phyloP scores from a whole-genome alignment of 2,888 invertebrate genomes.

The Petrolisthes manimaculis region DNA sequence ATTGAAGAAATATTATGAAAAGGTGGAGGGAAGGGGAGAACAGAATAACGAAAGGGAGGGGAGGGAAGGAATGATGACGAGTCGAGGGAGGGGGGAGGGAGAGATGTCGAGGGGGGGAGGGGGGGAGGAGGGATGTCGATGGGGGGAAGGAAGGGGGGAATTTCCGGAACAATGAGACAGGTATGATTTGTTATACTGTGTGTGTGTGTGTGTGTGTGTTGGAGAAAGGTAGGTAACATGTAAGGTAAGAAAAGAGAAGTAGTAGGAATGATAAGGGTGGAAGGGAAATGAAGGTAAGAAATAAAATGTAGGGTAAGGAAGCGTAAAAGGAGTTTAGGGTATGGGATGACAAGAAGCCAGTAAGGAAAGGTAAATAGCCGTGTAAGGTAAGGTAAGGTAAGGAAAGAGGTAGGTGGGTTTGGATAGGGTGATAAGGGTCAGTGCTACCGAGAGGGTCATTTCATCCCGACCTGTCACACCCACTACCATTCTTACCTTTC shows the following conservation, averaged over 20 bases:
- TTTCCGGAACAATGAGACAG: not conserved
- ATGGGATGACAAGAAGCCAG: not conserved
- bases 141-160: not conserved
- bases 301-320: not conserved
- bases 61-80: not conserved
- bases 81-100: not conserved
- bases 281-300: constrained; percentile 21
- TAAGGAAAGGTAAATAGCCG: not conserved
- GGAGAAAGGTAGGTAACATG: constrained; percentile 11
- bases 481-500: not conserved
- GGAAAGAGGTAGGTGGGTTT: no score
- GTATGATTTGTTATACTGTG: not conserved
- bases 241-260: constrained; percentile 9
- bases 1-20: not conserved
- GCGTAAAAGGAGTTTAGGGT: not conserved
- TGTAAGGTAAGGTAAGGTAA: not conserved
- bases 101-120: not conserved
- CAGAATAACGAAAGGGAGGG: not conserved
- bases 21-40: not conserved
- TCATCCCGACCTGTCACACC: not conserved
- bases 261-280: constrained; percentile 4
- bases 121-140: not conserved
- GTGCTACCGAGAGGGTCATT: not conserved
- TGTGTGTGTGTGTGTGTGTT: not conserved
- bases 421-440: not conserved